Conservation (phyloP, 2,797 vertebrate species). For the Taenioides sp. region DNA sequence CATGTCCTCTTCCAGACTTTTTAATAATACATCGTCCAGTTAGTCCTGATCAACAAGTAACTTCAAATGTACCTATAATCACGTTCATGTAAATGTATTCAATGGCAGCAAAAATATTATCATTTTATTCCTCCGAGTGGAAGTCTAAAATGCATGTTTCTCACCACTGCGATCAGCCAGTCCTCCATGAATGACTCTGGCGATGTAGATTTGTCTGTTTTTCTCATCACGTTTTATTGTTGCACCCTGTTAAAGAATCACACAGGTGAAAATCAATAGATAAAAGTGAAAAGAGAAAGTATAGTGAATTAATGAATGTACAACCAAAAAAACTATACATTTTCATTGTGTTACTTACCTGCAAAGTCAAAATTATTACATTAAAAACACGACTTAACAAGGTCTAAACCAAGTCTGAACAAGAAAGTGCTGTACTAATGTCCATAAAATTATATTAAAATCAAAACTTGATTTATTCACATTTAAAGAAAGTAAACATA, state of each 20-base stretch:
- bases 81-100: no score
- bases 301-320: background rate
- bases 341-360: background rate
- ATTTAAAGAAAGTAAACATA: no score
- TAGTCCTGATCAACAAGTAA: no score
- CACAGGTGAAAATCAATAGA: background rate
- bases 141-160: constrained; percentile 24
- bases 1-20: no score
- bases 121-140: no score
- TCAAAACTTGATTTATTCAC: no score
- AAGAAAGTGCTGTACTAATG: no score
- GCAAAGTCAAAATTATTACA: background rate
- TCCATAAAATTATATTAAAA: no score
- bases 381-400: background rate
- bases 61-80: no score
- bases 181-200: constrained; percentile 92
- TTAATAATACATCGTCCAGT: no score
- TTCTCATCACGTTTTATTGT: constrained; percentile 90
- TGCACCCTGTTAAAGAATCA: constrained; percentile 79
- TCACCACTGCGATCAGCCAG: constrained; percentile 91
- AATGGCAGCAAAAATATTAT: no score
- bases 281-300: background rate
- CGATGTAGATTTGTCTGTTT: constrained; percentile 88
- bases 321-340: background rate
- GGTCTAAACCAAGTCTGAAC: no score